A percentile compares a stretch with the other conserved stretches of the same genome.
Evolutionary conservation across 2,113 vertebrate genomes (phyloP).

Genomic region (Eupsittula cactorum): DNA sequence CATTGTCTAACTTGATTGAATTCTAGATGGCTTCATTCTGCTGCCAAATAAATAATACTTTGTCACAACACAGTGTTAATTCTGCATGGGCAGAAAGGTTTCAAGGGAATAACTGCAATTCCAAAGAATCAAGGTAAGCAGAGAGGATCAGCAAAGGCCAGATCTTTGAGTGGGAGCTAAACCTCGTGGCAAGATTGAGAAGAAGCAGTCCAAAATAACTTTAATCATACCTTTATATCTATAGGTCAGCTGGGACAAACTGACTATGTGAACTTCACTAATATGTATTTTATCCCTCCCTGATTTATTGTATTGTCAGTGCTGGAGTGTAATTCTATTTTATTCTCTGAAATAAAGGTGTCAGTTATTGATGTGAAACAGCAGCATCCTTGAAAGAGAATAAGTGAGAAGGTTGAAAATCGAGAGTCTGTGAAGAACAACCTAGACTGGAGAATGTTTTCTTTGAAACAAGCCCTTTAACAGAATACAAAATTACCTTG

Average conservation of each 20-base stretch:
- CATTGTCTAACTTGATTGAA: conserved; percentile 79
- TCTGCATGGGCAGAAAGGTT: conserved; percentile 74
- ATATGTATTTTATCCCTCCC: conserved; percentile 59
- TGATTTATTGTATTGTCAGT: conserved; percentile 63
- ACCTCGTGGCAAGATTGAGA: conserved; percentile 59
- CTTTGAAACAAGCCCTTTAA: conserved; percentile 16
- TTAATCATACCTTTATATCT: conserved; percentile 71
- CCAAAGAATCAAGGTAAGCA: conserved; percentile 70
- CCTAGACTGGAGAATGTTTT: conserved; percentile 13
- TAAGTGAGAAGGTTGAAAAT: conserved; percentile 54
- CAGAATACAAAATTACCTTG: conserved; percentile 50
- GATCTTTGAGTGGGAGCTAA: conserved; percentile 62
- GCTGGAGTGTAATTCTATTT: conserved; percentile 66
- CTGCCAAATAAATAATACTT: conserved; percentile 79
- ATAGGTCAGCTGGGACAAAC: conserved; percentile 62
- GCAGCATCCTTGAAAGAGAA: conserved; percentile 55
- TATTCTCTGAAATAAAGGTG: conserved; percentile 70
- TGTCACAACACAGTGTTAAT: conserved; percentile 79
- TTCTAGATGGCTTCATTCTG: conserved; percentile 77
- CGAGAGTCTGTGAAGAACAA: conserved; percentile 50
- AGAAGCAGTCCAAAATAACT: conserved; percentile 60
- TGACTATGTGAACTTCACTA: conserved; percentile 53
- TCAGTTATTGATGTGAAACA: conserved; percentile 64
- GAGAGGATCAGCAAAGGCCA: conserved; percentile 67
- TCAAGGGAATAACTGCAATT: conserved; percentile 78